Base-by-base conservation (phyloP, 2,113 vertebrate genomes). In the Oreotrochilus melanogaster region DNA sequence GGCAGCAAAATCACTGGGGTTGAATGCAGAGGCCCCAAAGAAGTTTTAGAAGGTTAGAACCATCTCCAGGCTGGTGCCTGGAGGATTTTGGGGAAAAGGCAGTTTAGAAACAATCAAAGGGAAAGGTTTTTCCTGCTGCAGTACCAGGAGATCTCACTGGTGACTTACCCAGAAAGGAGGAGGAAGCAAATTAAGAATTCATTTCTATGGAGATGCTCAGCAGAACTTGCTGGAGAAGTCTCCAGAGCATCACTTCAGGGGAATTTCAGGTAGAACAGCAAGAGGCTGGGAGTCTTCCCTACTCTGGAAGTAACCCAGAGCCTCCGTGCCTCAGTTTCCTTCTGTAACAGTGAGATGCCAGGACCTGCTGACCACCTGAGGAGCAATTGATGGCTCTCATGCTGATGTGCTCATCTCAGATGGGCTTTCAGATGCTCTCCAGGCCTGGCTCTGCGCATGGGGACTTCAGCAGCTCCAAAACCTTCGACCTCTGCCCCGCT, bases 171-270 rank as follows among this genome's bases (percentile, higher is more conserved):
- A 33, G 31, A 30, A 84, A 33, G 7, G 37, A 14, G 43, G 47
- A 67, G 12, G 39, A 72, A 45, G 35, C 33, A 30, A 65, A 70
- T 21, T 7, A 43, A 65, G 66, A 33, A 19, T 6, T 17, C 2
- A 27, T 30, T 60, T 43, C 28, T 28, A 0, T 35, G 58, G 28
- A 56, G 31, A 18, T 45, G 23, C 24, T 80, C 7, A 35, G n/a
- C 65, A 57, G 42, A 35, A 61, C 11, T 80, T 56, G 28, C 33
- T 66, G 35, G 33, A 37, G 11, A 18, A 18, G 35, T 56, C 33
- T 18, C 0, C 0, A 10, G 47, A 67, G 10, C 11, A 0, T 71
- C 3, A 0, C 18, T 71, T 18, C 0, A 2, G 35, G 9, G 33
- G 27, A 17, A 23, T 48, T 67, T 57, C 31, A 18, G 54, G 51